Conservation (phyloP, 2,113 vertebrate genomes). For the Upupa epops region DNA sequence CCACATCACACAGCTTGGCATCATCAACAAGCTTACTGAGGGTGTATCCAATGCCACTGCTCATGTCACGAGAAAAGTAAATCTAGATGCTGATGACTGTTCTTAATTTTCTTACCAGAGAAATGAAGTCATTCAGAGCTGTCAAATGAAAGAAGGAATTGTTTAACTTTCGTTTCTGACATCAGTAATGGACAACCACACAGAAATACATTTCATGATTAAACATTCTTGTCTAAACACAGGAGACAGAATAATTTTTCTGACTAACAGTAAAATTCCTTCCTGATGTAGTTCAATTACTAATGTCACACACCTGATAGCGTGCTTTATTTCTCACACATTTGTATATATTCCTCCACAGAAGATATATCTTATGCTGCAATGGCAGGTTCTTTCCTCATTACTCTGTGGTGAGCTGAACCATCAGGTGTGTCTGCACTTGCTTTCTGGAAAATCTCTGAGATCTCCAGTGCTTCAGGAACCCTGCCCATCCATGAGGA, state of each 20-base stretch:
- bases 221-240: not conserved
- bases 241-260: not conserved
- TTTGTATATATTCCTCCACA: not conserved
- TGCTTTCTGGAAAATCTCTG: not conserved
- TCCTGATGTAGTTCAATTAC: not conserved
- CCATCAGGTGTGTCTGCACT: not conserved
- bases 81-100: not conserved
- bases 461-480: not conserved
- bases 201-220: not conserved
- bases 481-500: rapidly evolving
- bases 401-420: not conserved
- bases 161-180: constrained; percentile 8
- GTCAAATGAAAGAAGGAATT: not conserved
- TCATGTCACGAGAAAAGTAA: too few relatives aligned
- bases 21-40: too few relatives aligned
- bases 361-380: not conserved
- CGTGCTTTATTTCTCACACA: not conserved
- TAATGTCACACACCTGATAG: not conserved
- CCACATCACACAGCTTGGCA: too few relatives aligned
- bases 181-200: not conserved
- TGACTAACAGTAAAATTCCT: not conserved
- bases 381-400: not conserved
- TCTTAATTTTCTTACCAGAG: not conserved
- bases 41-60: too few relatives aligned
- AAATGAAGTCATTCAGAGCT: not conserved